Conservation (phyloP, 2,113 vertebrate species). For the Struthio camelus region DNA sequence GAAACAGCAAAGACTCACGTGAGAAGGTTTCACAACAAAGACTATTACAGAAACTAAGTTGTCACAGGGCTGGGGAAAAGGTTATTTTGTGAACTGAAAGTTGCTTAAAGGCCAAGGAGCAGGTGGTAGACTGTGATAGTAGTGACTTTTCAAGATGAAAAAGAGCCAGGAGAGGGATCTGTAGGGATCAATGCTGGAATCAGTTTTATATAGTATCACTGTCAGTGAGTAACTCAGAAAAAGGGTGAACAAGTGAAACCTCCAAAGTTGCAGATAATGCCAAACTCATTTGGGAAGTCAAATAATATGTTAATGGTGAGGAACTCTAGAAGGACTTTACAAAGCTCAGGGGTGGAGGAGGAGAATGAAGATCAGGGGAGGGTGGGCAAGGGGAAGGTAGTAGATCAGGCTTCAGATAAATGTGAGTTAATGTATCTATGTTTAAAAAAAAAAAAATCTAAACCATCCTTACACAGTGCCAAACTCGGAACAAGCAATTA, state of each 20-base stretch:
- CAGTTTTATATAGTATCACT: no score
- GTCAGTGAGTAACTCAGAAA: not conserved
- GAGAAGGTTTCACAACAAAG: rapidly evolving
- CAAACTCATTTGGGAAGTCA: not conserved
- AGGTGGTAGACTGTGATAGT: not conserved
- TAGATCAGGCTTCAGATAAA: not conserved
- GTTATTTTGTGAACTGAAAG: not conserved
- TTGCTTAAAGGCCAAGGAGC: not conserved
- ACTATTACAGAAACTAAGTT: not conserved
- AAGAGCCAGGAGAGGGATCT: not conserved
- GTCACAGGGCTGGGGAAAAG: not conserved
- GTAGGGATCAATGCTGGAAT: not conserved
- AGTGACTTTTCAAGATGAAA: not conserved
- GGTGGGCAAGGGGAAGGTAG: not conserved
- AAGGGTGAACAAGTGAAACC: not conserved
- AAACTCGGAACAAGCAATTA: not conserved
- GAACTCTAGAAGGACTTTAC: not conserved
- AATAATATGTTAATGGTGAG: not conserved
- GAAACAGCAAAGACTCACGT: not conserved
- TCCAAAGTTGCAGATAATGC: not conserved
- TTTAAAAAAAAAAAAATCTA: not conserved
- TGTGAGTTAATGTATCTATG: not conserved
- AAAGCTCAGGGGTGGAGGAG: not conserved
- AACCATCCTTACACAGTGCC: not conserved
- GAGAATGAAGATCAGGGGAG: no score